Evolutionary conservation across 2,797 vertebrate genomes (phyloP).

Genomic region (Hyperoplus immaculatus): DNA sequence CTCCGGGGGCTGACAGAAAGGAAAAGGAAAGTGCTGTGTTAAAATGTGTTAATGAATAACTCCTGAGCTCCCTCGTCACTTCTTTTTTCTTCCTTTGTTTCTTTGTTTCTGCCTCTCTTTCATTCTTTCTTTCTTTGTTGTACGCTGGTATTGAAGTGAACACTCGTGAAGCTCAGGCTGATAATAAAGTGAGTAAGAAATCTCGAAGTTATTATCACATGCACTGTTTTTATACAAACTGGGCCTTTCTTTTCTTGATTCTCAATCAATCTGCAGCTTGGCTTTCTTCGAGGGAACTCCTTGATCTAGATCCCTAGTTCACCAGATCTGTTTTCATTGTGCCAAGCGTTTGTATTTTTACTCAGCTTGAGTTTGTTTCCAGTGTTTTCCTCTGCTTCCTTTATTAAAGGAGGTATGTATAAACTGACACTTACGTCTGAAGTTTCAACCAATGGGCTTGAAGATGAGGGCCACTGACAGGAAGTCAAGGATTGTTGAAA

Average conservation of each 20-base stretch:
- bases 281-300: background rate
- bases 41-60: conserved; percentile 81
- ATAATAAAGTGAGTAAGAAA: background rate
- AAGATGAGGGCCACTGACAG: too few relatives aligned
- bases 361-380: too few relatives aligned
- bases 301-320: background rate
- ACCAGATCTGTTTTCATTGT: background rate
- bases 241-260: conserved; percentile 1
- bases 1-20: conserved; percentile 69
- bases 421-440: too few relatives aligned
- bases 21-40: conserved; percentile 68
- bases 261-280: background rate
- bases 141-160: background rate
- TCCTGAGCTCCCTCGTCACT: conserved; percentile 48
- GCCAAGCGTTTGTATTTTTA: too few relatives aligned
- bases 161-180: background rate
- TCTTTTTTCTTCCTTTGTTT: conserved; percentile 2
- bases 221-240: background rate
- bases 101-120: conserved; percentile 27
- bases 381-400: too few relatives aligned
- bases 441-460: too few relatives aligned
- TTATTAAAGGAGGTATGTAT: too few relatives aligned
- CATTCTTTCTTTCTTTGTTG: conserved; percentile 23
- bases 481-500: too few relatives aligned
- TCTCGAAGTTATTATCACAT: background rate